These are phyloP conservation scores for Psococerastis gibbosa DNA, from an alignment of 2,888 invertebrate genomes.

Conservation along the genomic window DNA sequence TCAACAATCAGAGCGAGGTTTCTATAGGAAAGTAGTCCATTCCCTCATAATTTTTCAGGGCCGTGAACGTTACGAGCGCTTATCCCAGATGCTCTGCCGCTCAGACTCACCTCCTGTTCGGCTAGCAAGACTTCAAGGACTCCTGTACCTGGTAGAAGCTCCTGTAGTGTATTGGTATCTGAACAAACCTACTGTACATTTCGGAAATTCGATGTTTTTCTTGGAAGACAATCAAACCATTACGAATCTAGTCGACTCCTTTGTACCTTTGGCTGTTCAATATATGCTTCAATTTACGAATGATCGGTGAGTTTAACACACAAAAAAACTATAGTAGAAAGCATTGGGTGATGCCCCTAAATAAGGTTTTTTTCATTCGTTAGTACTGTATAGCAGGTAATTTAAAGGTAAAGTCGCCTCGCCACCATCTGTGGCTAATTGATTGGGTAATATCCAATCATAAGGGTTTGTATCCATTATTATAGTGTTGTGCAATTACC, in stretches of 20 bases:
- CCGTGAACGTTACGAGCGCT: background rate
- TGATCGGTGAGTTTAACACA: constrained; percentile 16
- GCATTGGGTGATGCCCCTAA: no score
- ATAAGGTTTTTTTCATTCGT: no score
- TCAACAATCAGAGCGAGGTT: no score
- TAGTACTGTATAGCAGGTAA: no score
- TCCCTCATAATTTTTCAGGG: background rate
- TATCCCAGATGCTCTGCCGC: background rate
- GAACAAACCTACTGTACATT: background rate
- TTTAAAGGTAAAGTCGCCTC: no score
- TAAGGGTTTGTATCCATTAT: no score
- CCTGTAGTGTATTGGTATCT: constrained; percentile 23
- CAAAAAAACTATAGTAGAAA: no score
- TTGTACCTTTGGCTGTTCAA: constrained; percentile 31
- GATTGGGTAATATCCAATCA: no score
- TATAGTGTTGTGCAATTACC: no score
- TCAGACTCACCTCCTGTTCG: background rate
- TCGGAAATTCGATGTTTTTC: background rate
- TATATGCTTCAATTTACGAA: constrained; percentile 32
- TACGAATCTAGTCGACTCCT: constrained; percentile 31
- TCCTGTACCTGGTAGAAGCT: constrained; percentile 44
- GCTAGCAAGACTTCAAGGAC: constrained; percentile 42
- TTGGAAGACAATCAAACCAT: background rate
- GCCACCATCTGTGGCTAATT: no score
- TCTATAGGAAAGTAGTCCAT: no score